phyloP scores from a whole-genome alignment of 2,797 vertebrate genomes.

The Hydrocynus forskahlii region DNA sequence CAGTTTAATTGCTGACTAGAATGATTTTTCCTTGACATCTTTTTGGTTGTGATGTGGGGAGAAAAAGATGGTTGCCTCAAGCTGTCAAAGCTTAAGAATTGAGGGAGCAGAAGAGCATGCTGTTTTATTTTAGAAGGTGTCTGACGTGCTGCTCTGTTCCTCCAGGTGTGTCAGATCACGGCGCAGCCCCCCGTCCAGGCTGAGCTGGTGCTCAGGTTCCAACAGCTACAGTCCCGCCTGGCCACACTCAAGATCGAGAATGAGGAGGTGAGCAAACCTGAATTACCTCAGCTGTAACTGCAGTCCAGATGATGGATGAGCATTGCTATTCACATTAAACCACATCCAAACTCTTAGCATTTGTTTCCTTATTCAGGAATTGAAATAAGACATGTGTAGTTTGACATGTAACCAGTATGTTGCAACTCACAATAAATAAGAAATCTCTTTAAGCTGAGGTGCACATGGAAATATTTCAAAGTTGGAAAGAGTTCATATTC shows the following conservation, averaged over 20 bases:
- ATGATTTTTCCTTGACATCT: constrained; percentile 29
- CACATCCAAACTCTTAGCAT: too few relatives aligned
- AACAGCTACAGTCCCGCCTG: constrained; percentile 95
- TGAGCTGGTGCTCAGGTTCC: constrained; percentile 93
- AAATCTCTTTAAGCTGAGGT: background rate
- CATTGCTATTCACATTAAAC: background rate
- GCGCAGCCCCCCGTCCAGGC: constrained; percentile 93
- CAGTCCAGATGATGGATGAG: background rate
- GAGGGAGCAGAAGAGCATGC: background rate
- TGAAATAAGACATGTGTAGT: background rate
- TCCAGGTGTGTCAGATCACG: constrained; percentile 92
- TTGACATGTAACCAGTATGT: background rate
- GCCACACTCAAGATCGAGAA: constrained; percentile 96
- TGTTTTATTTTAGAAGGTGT: background rate
- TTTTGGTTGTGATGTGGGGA: constrained; percentile 9
- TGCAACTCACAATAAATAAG: background rate
- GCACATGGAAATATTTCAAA: too few relatives aligned
- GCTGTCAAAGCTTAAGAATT: background rate
- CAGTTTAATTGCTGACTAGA: constrained; percentile 9
- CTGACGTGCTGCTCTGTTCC: background rate
- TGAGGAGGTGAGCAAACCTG: constrained; percentile 86
- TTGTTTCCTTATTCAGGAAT: background rate
- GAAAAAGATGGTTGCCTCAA: constrained; percentile 18
- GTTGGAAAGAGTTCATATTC: too few relatives aligned
- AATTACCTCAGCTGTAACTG: background rate